Base-by-base conservation (phyloP, 2,888 invertebrate species). In the Elmis aenea region DNA sequence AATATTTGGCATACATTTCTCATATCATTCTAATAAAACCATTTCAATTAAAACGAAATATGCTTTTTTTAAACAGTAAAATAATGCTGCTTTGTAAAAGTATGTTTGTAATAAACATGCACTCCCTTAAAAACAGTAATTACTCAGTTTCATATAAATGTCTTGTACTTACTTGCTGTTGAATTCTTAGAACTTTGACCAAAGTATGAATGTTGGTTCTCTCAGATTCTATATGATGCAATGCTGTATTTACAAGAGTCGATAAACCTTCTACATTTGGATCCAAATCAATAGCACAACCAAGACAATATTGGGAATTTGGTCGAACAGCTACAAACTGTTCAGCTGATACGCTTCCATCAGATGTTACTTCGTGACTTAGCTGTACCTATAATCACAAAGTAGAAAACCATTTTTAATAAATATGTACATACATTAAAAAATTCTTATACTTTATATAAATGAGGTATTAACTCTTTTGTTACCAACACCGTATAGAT, bases 81-180 rank as follows among this genome's bases (percentile, higher is more conserved):
- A n/a, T n/a, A n/a, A n/a, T n/a, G n/a, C n/a, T n/a, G n/a, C n/a
- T n/a, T n/a, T n/a, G n/a, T n/a, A n/a, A n/a, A n/a, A n/a, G n/a
- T n/a, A n/a, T n/a, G n/a, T n/a, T n/a, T n/a, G n/a, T n/a, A n/a
- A n/a, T n/a, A n/a, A n/a, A n/a, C n/a, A n/a, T n/a, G n/a, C n/a
- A n/a, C n/a, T n/a, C n/a, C n/a, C n/a, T n/a, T n/a, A n/a, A n/a
- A n/a, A n/a, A n/a, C n/a, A n/a, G n/a, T n/a, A n/a, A n/a, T n/a
- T n/a, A n/a, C n/a, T n/a, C n/a, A n/a, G n/a, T n/a, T n/a, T 11
- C 6, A 24, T 11, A 1, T 25, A 11, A 25, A 5, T 25, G 9
- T 1, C 9, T 11, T 10, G 69, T 72, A 66, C 71, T 71, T 42
- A 77, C 76, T 65, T 77, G 76, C 56, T 74, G 67, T 53, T 77